Evolutionary conservation across 2,797 vertebrate species (phyloP), one percentile per base, ranked within the genome.

Genomic region (Gymnothorax reevesii): DNA sequence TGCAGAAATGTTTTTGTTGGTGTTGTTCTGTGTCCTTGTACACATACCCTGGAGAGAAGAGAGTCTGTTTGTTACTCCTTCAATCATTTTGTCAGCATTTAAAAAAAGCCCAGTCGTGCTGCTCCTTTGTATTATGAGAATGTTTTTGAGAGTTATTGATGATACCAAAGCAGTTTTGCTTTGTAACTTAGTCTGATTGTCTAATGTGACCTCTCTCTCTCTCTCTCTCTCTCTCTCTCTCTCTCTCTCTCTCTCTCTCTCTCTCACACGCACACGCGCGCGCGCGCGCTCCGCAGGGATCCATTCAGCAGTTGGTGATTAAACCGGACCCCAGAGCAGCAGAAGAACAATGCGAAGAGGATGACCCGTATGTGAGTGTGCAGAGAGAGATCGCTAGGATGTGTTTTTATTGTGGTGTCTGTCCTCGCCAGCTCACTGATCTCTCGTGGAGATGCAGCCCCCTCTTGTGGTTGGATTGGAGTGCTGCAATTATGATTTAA

Each of bases 301-400:
- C 96, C 0, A 96, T 99, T 87, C 98, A 98, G 91, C 97, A 98
- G 88, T 94, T 99, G 85, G 94, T 94, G 57, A 93, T 99, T 89
- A 96, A 95, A 88, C 89, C 95, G 1, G 96, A 98, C 89, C 94
- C 96, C 42, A 94, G 93, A 86, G 93, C 93, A 69, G 92, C 95
- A 0, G 97, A 97, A 89, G 97, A 97, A 69, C 95, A 97, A 84
- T 99, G 98, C 90, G 97, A 98, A 89, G 96, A 98, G 0, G 97
- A 97, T 57, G 97, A 98, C 25, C 94, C 96, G 42, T 96, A 97
- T 82, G 98, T 98, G 90, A 96, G 97, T 93, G 83, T 79, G 84
- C 22, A 15, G 57, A 66, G 5, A 71, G 52, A 83, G 80, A 2
- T 85, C 17, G 7, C 54, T 75, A 9, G 80, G 27, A 73, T 54